These are phyloP conservation scores for Enteromius anoplus DNA, from an alignment of 2,797 vertebrate genomes.

Conservation along the genomic window DNA sequence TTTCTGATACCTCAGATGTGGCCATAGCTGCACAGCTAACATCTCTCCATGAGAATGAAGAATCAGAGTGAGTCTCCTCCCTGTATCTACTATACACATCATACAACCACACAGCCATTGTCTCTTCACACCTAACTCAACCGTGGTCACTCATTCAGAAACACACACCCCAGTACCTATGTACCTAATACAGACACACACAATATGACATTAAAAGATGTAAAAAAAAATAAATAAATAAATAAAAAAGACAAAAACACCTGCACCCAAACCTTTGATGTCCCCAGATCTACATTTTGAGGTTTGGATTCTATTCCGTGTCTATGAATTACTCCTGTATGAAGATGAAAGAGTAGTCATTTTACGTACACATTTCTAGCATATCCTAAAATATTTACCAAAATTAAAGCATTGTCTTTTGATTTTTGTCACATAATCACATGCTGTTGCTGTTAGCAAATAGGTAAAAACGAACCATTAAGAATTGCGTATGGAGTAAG, in stretches of 20 bases:
- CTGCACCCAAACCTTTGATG: conserved; percentile 3
- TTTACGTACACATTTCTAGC: neutral
- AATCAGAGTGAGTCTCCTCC: neutral
- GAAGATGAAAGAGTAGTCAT: neutral
- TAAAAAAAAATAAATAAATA: no score
- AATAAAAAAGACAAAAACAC: neutral
- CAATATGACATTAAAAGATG: neutral
- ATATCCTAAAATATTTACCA: neutral
- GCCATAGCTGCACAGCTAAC: neutral
- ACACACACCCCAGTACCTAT: neutral
- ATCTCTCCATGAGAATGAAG: neutral
- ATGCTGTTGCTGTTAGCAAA: neutral
- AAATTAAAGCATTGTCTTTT: neutral
- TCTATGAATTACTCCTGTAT: neutral
- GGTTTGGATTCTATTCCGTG: neutral
- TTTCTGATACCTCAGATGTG: neutral
- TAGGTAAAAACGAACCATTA: no score
- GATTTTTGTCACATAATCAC: neutral
- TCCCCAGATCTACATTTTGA: neutral
- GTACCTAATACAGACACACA: neutral
- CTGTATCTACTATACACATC: neutral
- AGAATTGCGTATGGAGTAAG: neutral
- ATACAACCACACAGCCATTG: neutral
- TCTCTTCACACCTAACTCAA: conserved; percentile 11
- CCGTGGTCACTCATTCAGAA: neutral